phyloP scores from a whole-genome alignment of 1,140 invertebrate species.

The Drosophila tropicalis region DNA sequence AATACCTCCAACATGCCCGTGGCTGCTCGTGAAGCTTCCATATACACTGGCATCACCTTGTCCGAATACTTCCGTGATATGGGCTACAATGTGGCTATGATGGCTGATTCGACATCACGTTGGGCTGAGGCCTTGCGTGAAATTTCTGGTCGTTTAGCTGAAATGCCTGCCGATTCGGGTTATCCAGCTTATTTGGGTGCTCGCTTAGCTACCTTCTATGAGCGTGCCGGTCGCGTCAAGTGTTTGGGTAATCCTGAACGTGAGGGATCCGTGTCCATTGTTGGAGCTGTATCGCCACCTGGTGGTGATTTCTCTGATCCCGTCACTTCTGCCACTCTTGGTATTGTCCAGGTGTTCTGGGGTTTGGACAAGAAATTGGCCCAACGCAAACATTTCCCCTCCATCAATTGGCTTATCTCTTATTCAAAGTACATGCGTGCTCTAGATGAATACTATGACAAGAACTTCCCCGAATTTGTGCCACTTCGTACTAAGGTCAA shows the following conservation, averaged over 20 bases:
- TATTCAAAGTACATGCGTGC: constrained; percentile 99
- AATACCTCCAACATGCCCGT: constrained; percentile 99
- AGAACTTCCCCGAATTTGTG: constrained; percentile 98
- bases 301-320: constrained; percentile 99
- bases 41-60: constrained; percentile 99
- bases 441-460: constrained; percentile 99
- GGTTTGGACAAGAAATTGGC: constrained; percentile 99
- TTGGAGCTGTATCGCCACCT: constrained; percentile 99
- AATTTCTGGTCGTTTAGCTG: constrained; percentile 99
- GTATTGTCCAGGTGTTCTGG: constrained; percentile 99
- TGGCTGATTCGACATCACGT: constrained; percentile 99
- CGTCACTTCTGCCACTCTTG: constrained; percentile 99
- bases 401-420: constrained; percentile 99
- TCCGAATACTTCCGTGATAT: constrained; percentile 99
- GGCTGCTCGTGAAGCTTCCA: constrained; percentile 99
- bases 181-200: constrained; percentile 99
- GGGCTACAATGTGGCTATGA: constrained; percentile 99
- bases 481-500: constrained; percentile 95
- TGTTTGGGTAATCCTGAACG: constrained; percentile 99
- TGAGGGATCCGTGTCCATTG: constrained; percentile 99
- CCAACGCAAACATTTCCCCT: constrained; percentile 99
- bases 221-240: constrained; percentile 98
- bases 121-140: constrained; percentile 99
- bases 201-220: constrained; percentile 99
- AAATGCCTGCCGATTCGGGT: constrained; percentile 99